phyloP scores from a whole-genome alignment of 1,140 invertebrate genomes.

The Amphibalanus amphitrite region DNA sequence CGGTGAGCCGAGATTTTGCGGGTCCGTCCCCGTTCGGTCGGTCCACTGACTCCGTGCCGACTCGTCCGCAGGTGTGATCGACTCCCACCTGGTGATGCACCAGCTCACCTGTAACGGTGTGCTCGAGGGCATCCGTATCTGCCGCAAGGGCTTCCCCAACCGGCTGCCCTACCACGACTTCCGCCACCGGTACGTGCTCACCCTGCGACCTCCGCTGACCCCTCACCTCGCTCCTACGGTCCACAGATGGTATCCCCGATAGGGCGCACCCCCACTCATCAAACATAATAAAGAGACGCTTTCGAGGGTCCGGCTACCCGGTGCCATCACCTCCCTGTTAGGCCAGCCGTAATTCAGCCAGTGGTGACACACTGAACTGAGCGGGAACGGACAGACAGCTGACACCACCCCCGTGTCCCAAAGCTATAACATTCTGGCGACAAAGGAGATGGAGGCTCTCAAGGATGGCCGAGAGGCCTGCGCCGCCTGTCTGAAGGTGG shows the following conservation, averaged over 20 bases:
- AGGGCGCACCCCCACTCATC: neutral
- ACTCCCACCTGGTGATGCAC: slow-evolving; percentile 30
- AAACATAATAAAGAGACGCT: slow-evolving; percentile 1
- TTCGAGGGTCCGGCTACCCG: too few species aligned
- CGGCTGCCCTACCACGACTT: slow-evolving; percentile 18
- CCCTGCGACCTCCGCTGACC: neutral
- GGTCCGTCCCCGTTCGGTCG: too few species aligned
- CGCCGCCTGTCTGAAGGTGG: slow-evolving; percentile 33
- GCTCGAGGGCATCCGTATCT: slow-evolving; percentile 43
- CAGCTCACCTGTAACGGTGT: slow-evolving; percentile 43
- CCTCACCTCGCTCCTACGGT: neutral
- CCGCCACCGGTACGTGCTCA: slow-evolving; percentile 12
- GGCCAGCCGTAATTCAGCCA: neutral
- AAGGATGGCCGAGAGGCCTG: slow-evolving; percentile 35
- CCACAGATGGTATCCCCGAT: too few species aligned
- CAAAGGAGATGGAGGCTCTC: slow-evolving; percentile 30
- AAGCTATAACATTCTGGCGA: slow-evolving; percentile 38
- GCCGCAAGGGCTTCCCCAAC: slow-evolving; percentile 44
- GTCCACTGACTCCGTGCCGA: too few species aligned
- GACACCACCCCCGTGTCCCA: neutral
- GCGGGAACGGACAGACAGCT: too few species aligned
- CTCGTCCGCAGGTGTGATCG: slow-evolving; percentile 23
- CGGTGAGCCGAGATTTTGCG: too few species aligned
- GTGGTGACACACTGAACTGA: slow-evolving; percentile 3
- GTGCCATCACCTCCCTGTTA: neutral